These are phyloP conservation scores for Cettia cetti DNA, from an alignment of 2,113 vertebrate genomes.

Conservation along the genomic window DNA sequence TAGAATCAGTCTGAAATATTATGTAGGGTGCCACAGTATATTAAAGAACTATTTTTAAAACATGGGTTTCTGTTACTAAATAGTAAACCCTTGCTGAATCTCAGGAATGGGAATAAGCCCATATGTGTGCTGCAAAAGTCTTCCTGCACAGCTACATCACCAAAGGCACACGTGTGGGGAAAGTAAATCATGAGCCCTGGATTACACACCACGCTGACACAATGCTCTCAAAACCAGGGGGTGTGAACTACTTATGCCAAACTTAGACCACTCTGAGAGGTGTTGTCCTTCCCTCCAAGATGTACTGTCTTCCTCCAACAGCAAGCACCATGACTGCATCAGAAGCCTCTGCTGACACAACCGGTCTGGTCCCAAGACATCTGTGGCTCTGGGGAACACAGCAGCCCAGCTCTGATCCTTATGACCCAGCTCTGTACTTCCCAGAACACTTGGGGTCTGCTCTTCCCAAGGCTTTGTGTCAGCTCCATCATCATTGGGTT, in stretches of 20 bases:
- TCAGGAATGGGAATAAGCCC: background rate
- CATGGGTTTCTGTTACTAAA: background rate
- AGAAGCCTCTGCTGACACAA: background rate
- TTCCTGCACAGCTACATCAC: background rate
- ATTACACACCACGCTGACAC: background rate
- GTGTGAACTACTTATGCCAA: background rate
- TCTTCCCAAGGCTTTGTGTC: background rate
- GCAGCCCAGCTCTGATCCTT: background rate
- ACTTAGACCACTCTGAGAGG: background rate
- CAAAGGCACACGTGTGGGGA: background rate
- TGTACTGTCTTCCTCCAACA: background rate
- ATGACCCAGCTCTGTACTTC: background rate
- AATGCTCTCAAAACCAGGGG: background rate
- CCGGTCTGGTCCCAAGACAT: rapidly evolving
- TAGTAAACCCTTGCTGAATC: background rate
- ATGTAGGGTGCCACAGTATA: background rate
- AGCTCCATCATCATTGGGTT: background rate
- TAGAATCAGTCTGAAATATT: background rate
- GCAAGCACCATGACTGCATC: rapidly evolving
- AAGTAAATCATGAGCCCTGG: background rate
- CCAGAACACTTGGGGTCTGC: rapidly evolving
- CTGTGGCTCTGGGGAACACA: rapidly evolving
- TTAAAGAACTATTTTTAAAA: background rate
- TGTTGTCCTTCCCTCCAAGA: background rate
- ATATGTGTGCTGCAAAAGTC: rapidly evolving